Percentiles rank a stretch among this genome's conserved stretches.
These are phyloP conservation scores for Epinotia nisella DNA, from an alignment of 2,888 invertebrate species.

Conservation along the genomic window DNA sequence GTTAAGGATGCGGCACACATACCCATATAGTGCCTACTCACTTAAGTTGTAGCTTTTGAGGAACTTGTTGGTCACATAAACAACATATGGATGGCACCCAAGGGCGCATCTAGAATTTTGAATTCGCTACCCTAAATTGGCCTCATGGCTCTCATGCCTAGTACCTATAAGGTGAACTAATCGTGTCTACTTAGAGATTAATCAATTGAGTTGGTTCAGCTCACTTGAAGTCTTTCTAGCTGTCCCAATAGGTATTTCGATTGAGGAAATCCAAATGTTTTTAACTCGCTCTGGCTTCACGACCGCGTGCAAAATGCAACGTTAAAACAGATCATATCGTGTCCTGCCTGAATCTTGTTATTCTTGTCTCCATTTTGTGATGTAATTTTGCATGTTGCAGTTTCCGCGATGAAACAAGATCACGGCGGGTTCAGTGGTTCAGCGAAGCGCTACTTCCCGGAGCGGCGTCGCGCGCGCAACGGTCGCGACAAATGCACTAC, in stretches of 20 bases:
- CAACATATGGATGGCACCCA: not conserved
- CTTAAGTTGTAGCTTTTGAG: no score
- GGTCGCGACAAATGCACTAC: conserved; percentile 46
- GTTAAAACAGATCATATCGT: not conserved
- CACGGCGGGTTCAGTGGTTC: conserved; percentile 39
- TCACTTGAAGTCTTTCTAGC: no score
- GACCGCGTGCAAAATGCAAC: not conserved
- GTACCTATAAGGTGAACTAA: conserved; percentile 3
- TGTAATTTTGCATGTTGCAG: conserved; percentile 26
- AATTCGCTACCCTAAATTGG: not conserved
- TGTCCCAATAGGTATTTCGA: not conserved
- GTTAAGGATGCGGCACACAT: not conserved
- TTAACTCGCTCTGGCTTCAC: not conserved
- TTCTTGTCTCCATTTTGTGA: not conserved
- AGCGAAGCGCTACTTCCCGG: conserved; percentile 46
- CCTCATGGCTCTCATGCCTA: not conserved
- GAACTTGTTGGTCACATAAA: not conserved
- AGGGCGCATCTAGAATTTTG: not conserved
- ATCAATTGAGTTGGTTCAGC: not conserved
- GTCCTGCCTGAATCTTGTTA: not conserved
- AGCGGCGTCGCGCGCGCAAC: conserved; percentile 44
- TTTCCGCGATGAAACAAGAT: conserved; percentile 45
- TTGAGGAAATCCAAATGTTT: not conserved
- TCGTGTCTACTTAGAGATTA: conserved; percentile 16
- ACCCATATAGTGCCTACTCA: no score